Evolutionary conservation across 2,797 vertebrate species (phyloP), one percentile per base, ranked within the genome.

Genomic region (Phoeniculus purpureus): DNA sequence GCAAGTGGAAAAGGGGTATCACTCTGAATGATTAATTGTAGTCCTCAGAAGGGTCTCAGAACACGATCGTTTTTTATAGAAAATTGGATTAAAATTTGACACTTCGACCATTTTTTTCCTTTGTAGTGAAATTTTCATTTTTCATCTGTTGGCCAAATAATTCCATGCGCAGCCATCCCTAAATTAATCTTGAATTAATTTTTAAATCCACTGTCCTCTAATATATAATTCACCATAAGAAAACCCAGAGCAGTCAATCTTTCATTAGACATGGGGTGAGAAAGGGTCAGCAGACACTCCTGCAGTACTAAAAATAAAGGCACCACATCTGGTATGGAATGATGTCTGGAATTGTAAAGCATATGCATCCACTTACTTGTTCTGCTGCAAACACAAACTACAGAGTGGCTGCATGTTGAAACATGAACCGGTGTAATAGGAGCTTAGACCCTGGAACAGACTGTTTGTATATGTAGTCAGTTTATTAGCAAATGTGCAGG

Each of bases 261-360:
- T 98, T 98, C 98, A 97, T 98, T 98, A 98, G 97, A 97, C 96
- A 93, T 50, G 90, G 97, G 98, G 98, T 97, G 97, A 99, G 95
- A 96, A 96, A 86, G 95, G 98, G 98, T 98, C 98, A 97, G 97
- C 97, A 96, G 96, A 97, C 97, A 97, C 97, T 98, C 97, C 97
- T 97, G 97, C 95, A 90, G 81, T 96, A 97, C 97, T 96, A 96
- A 98, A 97, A 97, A 95, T 72, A 95, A 97, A 96, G 97, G 97
- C 97, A 97, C 96, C 97, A 97, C 98, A 98, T 98, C 98, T 98
- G 98, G 98, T 97, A 84, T 88, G 84, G 97, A 97, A 96, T 95
- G 96, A 98, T 97, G 97, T 97, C 97, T 97, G 97, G 98, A 98
- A 98, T 98, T 96, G 97, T 97, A 98, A 98, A 97, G 97, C 96